These are phyloP conservation scores for Galaxias olidus DNA, from an alignment of 2,797 vertebrate species.

Conservation along the genomic window DNA sequence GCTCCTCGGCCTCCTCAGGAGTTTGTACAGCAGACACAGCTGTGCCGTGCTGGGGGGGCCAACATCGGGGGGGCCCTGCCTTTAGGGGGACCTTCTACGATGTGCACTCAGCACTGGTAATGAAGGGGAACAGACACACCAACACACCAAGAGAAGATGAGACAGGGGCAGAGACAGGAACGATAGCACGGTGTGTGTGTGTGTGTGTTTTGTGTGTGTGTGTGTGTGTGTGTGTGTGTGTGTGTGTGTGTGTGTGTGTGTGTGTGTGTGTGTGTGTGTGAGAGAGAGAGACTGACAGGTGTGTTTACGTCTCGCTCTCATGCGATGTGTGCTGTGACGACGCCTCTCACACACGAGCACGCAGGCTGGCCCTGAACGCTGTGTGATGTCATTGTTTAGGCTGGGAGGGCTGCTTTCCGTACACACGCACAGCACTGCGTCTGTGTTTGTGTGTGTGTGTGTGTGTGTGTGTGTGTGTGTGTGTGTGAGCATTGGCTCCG, in stretches of 20 bases:
- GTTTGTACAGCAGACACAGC: too few species aligned
- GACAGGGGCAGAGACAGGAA: background rate
- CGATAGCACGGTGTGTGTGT: slow-evolving; percentile 30
- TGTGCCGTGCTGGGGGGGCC: background rate
- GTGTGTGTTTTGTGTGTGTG: background rate
- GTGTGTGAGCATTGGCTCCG: background rate
- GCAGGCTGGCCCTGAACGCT: slow-evolving; percentile 7
- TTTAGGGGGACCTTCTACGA: slow-evolving; percentile 46
- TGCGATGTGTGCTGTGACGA: slow-evolving; percentile 38
- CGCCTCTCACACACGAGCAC: background rate
- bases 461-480: background rate
- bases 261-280: slow-evolving; percentile 7
- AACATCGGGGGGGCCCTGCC: slow-evolving; percentile 25
- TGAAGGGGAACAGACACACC: slow-evolving; percentile 58
- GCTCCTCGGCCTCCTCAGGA: too few species aligned
- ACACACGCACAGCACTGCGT: background rate
- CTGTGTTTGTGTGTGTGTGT: background rate
- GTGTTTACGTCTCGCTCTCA: slow-evolving; percentile 50
- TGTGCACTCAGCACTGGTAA: slow-evolving; percentile 54
- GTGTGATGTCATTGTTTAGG: slow-evolving; percentile 11
- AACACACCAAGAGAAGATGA: slow-evolving; percentile 8
- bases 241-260: slow-evolving; percentile 16
- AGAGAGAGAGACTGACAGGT: slow-evolving; percentile 36
- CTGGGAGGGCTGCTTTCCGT: background rate
- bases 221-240: background rate